Conservation (phyloP, 2,888 invertebrate species). For the Didymodactylos carnosus region DNA sequence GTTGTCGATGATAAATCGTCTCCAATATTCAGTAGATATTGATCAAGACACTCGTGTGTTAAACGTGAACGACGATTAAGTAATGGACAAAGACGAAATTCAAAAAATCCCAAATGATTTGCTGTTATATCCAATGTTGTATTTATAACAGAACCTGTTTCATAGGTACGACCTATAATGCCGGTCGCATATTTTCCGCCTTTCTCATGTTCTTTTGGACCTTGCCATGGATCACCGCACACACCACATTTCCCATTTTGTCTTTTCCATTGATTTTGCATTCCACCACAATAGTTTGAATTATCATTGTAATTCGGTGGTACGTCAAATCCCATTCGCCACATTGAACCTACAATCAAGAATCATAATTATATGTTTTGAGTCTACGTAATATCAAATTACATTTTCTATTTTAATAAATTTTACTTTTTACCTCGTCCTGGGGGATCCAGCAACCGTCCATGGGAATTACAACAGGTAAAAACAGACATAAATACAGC, state of each 20-base stretch:
- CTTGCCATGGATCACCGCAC: slow-evolving; percentile 59
- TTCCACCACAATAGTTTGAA: slow-evolving; percentile 74
- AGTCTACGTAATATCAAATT: no score
- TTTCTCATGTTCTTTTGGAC: slow-evolving; percentile 24
- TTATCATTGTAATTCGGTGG: slow-evolving; percentile 84
- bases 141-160: slow-evolving; percentile 26
- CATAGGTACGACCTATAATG: slow-evolving; percentile 25
- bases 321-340: slow-evolving; percentile 75
- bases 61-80: slow-evolving; percentile 19
- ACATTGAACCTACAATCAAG: slow-evolving; percentile 43
- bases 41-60: slow-evolving; percentile 3
- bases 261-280: not conserved
- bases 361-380: no score
- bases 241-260: slow-evolving; percentile 56
- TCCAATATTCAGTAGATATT: not conserved
- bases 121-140: slow-evolving; percentile 30
- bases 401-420: slow-evolving; percentile 23
- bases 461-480: slow-evolving; percentile 40
- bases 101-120: slow-evolving; percentile 31
- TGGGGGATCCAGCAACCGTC: slow-evolving; percentile 73
- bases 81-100: slow-evolving; percentile 29
- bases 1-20: not conserved
- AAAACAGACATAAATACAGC: no score
- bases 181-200: slow-evolving; percentile 27
- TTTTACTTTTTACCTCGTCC: slow-evolving; percentile 48